Evolutionary conservation across 2,113 vertebrate genomes (phyloP).

Genomic region (Paramormyrops kingsleyae): DNA sequence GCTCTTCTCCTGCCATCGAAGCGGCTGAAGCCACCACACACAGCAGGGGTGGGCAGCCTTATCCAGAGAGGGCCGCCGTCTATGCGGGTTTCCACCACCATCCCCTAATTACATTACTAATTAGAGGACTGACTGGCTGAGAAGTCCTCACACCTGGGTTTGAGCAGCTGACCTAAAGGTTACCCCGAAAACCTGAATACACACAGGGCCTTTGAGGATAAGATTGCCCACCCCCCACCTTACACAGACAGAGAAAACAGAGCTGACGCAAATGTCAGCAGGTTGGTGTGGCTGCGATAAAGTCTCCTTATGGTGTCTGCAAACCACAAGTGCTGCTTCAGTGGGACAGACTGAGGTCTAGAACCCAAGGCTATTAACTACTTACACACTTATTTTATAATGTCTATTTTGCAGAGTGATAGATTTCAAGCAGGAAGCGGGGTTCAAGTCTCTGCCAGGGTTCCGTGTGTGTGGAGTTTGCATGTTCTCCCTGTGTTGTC

Average conservation of each 20-base stretch:
- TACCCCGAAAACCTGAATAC: neutral
- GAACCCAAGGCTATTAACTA: neutral
- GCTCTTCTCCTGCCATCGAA: neutral
- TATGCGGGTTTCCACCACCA: neutral
- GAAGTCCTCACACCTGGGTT: neutral
- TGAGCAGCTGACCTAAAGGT: neutral
- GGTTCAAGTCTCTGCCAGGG: no score
- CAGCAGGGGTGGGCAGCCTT: neutral
- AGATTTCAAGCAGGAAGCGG: no score
- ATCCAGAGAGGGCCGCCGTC: neutral
- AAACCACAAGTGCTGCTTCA: neutral
- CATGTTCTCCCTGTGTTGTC: no score
- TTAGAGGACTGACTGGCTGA: neutral
- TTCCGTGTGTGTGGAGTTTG: no score
- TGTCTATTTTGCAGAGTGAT: neutral
- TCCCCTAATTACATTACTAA: neutral
- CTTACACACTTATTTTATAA: neutral
- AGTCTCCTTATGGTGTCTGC: neutral
- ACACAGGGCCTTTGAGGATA: neutral
- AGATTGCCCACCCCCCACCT: neutral
- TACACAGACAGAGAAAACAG: neutral
- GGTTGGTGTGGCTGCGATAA: neutral
- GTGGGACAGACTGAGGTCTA: neutral
- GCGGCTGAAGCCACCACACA: neutral
- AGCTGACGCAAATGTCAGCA: neutral